Evolutionary conservation across 2,797 vertebrate genomes (phyloP).

Genomic region (Malurus leucopterus): DNA sequence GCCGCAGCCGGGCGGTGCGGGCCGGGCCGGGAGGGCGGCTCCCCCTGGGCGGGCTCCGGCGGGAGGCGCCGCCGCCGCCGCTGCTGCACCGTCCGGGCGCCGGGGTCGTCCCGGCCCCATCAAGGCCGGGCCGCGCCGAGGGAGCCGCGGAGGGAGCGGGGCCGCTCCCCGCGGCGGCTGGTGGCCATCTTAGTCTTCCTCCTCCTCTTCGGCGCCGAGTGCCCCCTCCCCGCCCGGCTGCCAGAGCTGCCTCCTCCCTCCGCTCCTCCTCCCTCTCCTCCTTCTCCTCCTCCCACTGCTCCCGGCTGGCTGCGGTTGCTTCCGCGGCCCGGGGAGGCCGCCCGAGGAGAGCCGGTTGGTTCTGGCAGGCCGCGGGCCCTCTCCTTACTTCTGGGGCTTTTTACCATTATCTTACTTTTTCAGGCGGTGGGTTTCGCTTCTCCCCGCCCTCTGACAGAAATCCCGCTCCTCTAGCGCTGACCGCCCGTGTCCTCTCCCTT

Average conservation of each 20-base stretch:
- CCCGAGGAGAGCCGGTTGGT: neutral
- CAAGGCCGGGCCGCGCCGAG: slow-evolving; percentile 1
- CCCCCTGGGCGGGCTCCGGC: neutral
- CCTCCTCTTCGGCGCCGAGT: neutral
- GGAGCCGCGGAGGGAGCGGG: neutral
- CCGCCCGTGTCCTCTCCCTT: accelerated
- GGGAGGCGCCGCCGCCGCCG: neutral
- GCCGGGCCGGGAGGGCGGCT: neutral
- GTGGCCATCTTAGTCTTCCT: slow-evolving; percentile 55
- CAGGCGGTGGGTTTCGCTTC: neutral
- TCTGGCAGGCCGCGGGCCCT: neutral
- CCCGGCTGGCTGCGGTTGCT: neutral
- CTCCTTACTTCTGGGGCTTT: neutral
- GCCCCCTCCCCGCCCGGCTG: slow-evolving; percentile 45
- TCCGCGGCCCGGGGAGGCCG: neutral
- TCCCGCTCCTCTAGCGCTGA: neutral
- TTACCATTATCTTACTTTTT: neutral
- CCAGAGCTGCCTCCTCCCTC: slow-evolving; percentile 39
- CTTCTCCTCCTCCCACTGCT: neutral
- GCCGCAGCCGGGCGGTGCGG: neutral
- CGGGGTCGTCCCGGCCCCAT: slow-evolving; percentile 25
- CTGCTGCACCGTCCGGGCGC: slow-evolving; percentile 8
- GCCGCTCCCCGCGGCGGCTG: slow-evolving; percentile 38
- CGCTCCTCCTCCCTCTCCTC: neutral
- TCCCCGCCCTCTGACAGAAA: neutral